These are phyloP conservation scores for Adelognathus sp. DNA, from an alignment of 2,888 invertebrate genomes.

Conservation along the genomic window DNA sequence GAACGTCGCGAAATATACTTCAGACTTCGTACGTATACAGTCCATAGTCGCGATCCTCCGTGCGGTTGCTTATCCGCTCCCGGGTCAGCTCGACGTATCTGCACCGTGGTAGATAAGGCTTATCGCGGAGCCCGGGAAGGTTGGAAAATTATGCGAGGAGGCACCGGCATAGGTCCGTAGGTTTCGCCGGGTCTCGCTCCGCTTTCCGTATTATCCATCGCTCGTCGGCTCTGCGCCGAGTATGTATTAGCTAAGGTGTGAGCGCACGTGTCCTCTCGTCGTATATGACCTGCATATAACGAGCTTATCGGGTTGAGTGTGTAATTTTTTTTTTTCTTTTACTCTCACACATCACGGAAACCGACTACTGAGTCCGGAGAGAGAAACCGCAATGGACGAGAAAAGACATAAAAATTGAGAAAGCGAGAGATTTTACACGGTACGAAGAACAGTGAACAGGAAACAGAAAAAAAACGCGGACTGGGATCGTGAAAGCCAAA, in stretches of 20 bases:
- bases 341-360: not conserved
- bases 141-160: slow-evolving; percentile 49
- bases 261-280: not conserved
- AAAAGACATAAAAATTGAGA: not conserved
- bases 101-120: slow-evolving; percentile 47
- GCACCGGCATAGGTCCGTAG: not conserved
- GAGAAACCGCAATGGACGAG: not conserved
- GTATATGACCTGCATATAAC: not conserved
- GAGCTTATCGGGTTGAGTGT: not conserved
- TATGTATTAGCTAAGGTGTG: not conserved
- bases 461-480: not conserved
- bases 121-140: slow-evolving; percentile 35
- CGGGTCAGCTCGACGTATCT: slow-evolving; percentile 47
- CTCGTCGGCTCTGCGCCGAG: not conserved
- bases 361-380: not conserved
- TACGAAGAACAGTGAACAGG: not conserved
- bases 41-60: not conserved
- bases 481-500: not conserved
- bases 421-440: slow-evolving; percentile 15
- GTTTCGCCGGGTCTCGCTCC: not conserved
- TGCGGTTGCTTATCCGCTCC: slow-evolving; percentile 25
- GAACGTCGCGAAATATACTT: not conserved
- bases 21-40: not conserved
- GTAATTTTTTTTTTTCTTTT: slow-evolving; percentile 20
- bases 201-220: slow-evolving; percentile 7